phyloP scores from a whole-genome alignment of 2,888 invertebrate genomes.

The Diaphora mendica region DNA sequence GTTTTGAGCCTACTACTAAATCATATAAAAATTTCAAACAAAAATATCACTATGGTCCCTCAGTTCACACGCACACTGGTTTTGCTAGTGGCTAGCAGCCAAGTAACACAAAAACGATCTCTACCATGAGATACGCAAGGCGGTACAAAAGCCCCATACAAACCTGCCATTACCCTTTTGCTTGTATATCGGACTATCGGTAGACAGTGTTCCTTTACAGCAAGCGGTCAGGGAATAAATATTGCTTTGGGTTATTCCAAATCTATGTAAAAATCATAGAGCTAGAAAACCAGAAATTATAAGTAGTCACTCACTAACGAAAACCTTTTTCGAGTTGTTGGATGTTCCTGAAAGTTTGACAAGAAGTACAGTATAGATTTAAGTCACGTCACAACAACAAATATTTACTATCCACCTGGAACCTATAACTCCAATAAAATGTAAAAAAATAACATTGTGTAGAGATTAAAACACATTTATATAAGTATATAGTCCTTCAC shows the following conservation, averaged over 20 bases:
- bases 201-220: neutral
- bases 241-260: neutral
- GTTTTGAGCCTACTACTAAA: too few species aligned
- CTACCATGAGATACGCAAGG: too few species aligned
- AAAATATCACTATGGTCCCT: too few species aligned
- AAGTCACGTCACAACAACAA: constrained; percentile 6
- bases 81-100: too few species aligned
- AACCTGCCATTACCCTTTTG: too few species aligned
- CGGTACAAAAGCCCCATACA: too few species aligned
- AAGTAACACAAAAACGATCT: too few species aligned
- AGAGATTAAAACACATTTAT: neutral
- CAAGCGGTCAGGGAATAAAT: neutral
- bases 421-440: constrained; percentile 7
- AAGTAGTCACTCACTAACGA: neutral
- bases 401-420: constrained; percentile 2
- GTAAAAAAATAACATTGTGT: constrained; percentile 8
- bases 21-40: too few species aligned
- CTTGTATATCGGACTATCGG: neutral
- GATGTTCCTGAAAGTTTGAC: neutral
- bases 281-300: neutral
- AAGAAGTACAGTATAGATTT: neutral
- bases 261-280: neutral
- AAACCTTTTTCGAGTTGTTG: neutral
- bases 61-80: too few species aligned
- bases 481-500: neutral